Evolutionary conservation across 2,113 vertebrate genomes (phyloP).

Genomic region (Ancistrus triradiatus): DNA sequence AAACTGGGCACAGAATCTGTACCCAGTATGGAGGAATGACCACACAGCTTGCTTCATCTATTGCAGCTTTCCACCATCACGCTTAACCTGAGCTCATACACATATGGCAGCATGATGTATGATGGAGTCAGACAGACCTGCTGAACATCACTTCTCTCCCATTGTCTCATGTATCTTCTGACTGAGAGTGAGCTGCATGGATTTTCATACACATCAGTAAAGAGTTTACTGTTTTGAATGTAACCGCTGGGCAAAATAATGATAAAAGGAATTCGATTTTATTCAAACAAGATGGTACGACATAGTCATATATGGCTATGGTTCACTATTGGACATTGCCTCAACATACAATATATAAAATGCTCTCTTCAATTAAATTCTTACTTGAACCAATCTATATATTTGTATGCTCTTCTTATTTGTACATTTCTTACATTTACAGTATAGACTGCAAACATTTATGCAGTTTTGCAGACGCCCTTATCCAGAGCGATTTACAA

Average conservation of each 20-base stretch:
- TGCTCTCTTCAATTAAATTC: too few relatives aligned
- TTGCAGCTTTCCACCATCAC: conserved; percentile 46
- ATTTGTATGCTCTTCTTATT: too few relatives aligned
- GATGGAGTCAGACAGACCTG: conserved; percentile 1
- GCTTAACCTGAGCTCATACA: conserved; percentile 16
- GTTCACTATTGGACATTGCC: too few relatives aligned
- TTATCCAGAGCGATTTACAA: too few relatives aligned
- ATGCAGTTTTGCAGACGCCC: too few relatives aligned
- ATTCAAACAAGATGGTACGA: too few relatives aligned
- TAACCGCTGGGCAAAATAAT: neutral
- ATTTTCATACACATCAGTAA: neutral
- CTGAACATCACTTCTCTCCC: conserved; percentile 11
- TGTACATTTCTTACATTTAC: too few relatives aligned
- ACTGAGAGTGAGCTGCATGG: neutral
- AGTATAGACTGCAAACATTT: too few relatives aligned
- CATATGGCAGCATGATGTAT: conserved; percentile 21
- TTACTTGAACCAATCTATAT: too few relatives aligned
- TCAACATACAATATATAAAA: too few relatives aligned
- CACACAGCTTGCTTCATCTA: conserved; percentile 48
- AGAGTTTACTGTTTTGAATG: neutral
- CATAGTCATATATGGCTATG: too few relatives aligned
- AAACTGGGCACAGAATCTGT: conserved; percentile 62
- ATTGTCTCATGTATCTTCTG: neutral
- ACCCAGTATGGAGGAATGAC: conserved; percentile 60
- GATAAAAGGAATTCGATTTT: neutral